Percentiles rank a stretch among this genome's conserved stretches.
These are phyloP conservation scores for Agrypnus murinus DNA, from an alignment of 2,888 invertebrate species.

Conservation along the genomic window DNA sequence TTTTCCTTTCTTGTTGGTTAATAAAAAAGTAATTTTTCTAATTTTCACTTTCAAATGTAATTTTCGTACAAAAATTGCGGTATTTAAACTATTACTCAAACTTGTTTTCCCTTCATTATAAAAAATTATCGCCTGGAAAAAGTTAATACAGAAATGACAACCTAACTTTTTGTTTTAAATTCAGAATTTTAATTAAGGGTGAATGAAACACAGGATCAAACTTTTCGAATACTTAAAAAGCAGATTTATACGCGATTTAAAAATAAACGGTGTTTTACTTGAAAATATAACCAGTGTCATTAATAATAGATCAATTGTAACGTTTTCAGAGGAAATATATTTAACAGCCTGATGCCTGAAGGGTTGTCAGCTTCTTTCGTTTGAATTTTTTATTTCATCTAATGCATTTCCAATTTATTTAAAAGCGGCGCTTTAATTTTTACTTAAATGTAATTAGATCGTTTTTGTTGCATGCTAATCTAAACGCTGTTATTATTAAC, in stretches of 20 bases:
- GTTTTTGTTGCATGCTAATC: conserved; percentile 11
- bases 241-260: background rate
- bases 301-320: background rate
- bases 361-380: conserved; percentile 7
- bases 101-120: background rate
- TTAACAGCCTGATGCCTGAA: conserved; percentile 7
- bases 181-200: conserved; percentile 16
- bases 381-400: conserved; percentile 10
- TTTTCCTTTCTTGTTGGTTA: background rate
- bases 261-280: background rate
- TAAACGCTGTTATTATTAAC: background rate
- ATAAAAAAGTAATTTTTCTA: too few relatives aligned
- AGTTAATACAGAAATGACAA: background rate
- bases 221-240: conserved; percentile 8
- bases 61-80: background rate
- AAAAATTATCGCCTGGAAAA: conserved; percentile 7
- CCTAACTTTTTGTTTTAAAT: conserved; percentile 5
- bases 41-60: too few relatives aligned
- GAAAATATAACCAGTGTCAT: background rate
- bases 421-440: conserved; percentile 7
- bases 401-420: conserved; percentile 11
- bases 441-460: background rate
- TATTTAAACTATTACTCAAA: conserved; percentile 7
- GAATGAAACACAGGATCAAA: conserved; percentile 14
- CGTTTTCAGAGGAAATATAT: too few relatives aligned